A percentile compares a stretch with the other conserved stretches of the same genome.
phyloP scores from a whole-genome alignment of 2,113 vertebrate genomes.

The Pungitius pungitius region DNA sequence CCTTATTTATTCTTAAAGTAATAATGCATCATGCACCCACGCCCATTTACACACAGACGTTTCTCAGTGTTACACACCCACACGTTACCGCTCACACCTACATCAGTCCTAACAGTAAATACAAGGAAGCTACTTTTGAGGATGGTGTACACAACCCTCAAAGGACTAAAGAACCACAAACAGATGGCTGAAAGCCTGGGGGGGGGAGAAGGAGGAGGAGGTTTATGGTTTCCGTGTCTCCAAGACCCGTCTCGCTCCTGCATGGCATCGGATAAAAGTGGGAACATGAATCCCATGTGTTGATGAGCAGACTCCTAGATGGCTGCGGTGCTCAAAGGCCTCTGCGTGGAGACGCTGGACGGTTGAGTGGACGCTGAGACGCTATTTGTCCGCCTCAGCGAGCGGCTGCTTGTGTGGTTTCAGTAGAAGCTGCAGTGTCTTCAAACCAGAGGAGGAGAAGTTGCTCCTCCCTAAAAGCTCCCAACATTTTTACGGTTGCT shows the following conservation, averaged over 20 bases:
- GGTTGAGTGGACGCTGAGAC: conserved; percentile 4
- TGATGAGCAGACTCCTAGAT: not conserved
- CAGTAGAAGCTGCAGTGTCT: too few species aligned
- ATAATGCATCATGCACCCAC: not conserved
- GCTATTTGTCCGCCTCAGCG: too few species aligned
- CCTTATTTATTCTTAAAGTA: not conserved
- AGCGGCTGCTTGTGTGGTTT: too few species aligned
- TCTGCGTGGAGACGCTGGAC: not conserved
- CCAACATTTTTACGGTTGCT: not conserved
- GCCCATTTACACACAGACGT: not conserved
- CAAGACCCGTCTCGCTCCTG: not conserved
- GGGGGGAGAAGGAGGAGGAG: not conserved
- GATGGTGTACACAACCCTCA: not conserved
- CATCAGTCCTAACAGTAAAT: conserved; percentile 22
- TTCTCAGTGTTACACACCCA: conserved; percentile 5
- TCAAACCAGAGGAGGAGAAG: too few species aligned
- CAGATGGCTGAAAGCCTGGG: not conserved
- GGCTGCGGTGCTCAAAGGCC: too few species aligned
- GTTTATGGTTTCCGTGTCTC: not conserved
- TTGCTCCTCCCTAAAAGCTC: not conserved
- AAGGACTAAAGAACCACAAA: not conserved
- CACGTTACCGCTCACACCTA: not conserved
- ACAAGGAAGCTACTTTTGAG: conserved; percentile 1
- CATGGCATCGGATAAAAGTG: not conserved
- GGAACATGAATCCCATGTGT: not conserved